Conservation (phyloP, 1,140 invertebrate species). For the Branchinecta lindahli region DNA sequence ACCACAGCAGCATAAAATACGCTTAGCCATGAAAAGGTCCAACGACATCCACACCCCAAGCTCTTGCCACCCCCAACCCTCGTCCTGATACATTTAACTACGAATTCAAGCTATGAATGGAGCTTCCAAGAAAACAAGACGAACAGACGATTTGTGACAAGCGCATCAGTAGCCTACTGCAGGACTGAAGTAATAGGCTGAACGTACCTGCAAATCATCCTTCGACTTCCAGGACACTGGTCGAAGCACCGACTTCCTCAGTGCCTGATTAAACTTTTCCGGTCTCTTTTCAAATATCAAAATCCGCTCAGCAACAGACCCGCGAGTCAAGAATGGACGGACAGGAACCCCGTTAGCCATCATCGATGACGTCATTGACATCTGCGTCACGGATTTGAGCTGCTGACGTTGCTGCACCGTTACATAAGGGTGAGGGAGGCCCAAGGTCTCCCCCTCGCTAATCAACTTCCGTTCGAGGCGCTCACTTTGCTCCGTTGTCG, state of each 20-base stretch:
- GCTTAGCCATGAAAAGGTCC: no score
- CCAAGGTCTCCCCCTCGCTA: conserved; percentile 21
- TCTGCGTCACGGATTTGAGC: conserved; percentile 28
- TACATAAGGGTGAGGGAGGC: conserved; percentile 47
- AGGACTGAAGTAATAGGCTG: no score
- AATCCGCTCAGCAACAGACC: conserved; percentile 77
- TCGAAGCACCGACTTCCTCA: conserved; percentile 35
- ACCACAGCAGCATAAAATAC: no score
- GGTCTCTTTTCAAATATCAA: conserved; percentile 82
- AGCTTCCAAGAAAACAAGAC: no score
- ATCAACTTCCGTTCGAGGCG: conserved; percentile 13
- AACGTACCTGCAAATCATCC: neutral
- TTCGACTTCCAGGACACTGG: conserved; percentile 16
- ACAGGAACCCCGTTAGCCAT: conserved; percentile 40
- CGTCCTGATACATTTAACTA: no score
- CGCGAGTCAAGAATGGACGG: conserved; percentile 68
- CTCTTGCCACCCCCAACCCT: no score
- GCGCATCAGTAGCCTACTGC: no score
- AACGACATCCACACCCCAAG: no score
- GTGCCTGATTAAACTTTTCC: conserved; percentile 30
- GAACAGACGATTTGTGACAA: no score
- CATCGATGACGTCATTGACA: conserved; percentile 17
- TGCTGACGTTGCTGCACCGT: conserved; percentile 47
- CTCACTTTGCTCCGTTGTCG: conserved; percentile 25
- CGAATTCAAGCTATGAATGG: no score